Conservation (phyloP, 2,113 vertebrate genomes). For the Nasalis larvatus region DNA sequence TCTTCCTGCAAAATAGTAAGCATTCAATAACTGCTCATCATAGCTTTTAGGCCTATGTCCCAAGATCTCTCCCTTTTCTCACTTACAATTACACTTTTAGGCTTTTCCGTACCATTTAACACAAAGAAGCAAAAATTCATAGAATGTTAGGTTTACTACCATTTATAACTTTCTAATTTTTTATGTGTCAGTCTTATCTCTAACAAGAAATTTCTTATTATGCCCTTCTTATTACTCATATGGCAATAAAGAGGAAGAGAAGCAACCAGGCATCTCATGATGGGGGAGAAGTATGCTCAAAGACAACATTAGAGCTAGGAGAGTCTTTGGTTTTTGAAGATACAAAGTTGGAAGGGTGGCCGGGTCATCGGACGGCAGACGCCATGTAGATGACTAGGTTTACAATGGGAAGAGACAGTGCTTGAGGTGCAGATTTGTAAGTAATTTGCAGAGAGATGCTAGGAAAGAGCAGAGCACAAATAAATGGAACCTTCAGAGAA, state of each 20-base stretch:
- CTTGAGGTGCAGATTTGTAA: neutral
- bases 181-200: neutral
- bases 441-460: neutral
- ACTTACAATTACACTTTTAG: neutral
- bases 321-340: neutral
- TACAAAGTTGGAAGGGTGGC: neutral
- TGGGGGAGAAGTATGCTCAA: neutral
- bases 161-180: neutral
- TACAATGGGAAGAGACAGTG: neutral
- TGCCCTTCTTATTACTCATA: neutral
- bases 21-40: neutral
- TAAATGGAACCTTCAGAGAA: neutral
- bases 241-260: neutral
- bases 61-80: neutral
- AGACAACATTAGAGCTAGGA: neutral
- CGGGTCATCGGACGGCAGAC: neutral
- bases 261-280: neutral
- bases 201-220: neutral
- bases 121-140: neutral
- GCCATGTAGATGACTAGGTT: neutral
- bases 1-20: neutral
- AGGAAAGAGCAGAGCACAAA: neutral
- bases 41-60: neutral
- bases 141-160: neutral
- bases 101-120: neutral